A percentile compares a stretch with the other conserved stretches of the same genome.
Evolutionary conservation across 2,888 invertebrate genomes (phyloP).

Genomic region (Ormyrus labotus): DNA sequence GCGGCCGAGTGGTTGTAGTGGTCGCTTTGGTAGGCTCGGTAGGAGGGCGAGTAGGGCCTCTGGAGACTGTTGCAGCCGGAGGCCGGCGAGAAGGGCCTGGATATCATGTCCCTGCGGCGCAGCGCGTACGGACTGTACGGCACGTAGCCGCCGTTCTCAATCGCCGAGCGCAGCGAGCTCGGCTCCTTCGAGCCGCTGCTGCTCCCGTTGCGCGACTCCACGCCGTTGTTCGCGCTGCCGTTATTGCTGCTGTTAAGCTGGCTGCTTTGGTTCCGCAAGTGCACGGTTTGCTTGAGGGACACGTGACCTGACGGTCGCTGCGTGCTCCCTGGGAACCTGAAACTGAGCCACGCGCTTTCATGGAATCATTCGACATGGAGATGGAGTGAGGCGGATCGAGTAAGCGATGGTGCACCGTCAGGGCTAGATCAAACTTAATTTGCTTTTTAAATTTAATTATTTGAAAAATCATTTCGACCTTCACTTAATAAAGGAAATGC

Average conservation of each 20-base stretch:
- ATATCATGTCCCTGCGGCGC: constrained; percentile 68
- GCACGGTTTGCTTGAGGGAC: constrained; percentile 71
- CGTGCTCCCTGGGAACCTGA: constrained; percentile 43
- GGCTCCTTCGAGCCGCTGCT: not conserved
- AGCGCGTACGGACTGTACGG: constrained; percentile 72
- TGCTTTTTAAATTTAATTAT: too few relatives aligned
- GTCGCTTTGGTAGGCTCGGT: constrained; percentile 63
- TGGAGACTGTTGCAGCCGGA: constrained; percentile 63
- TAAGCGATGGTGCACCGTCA: constrained; percentile 41
- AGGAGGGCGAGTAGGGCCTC: constrained; percentile 70
- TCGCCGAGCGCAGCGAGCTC: not conserved
- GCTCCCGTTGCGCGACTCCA: constrained; percentile 9
- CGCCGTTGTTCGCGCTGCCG: constrained; percentile 11
- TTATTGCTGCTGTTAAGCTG: not conserved
- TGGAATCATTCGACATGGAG: not conserved
- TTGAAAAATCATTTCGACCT: too few relatives aligned
- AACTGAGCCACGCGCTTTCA: constrained; percentile 40
- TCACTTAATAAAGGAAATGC: too few relatives aligned
- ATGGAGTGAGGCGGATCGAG: not conserved
- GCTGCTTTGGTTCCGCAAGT: constrained; percentile 61
- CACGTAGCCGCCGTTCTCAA: constrained; percentile 70
- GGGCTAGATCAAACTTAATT: constrained; percentile 28
- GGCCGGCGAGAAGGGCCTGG: constrained; percentile 68
- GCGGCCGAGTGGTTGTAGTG: constrained; percentile 61
- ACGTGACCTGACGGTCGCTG: constrained; percentile 69